These are phyloP conservation scores for Macaca fascicularis DNA, from an alignment of 2,113 vertebrate species.

Conservation along the genomic window T2T-MFA8v1.1 NC_088379.1:66631001-66631500, in stretches of 20 bases:
- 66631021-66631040: background rate
- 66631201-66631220: background rate
- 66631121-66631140: background rate
- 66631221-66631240: background rate
- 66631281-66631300: background rate
- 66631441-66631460: background rate
- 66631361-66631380: background rate
- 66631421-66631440: background rate
- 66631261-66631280: background rate
- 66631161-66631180: background rate
- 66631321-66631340: background rate
- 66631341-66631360: background rate
- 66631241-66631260: background rate
- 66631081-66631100: background rate
- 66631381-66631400: background rate
- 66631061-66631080: background rate
- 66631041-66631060: background rate
- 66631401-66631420: background rate
- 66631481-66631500: background rate
- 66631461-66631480: conserved; percentile 17
- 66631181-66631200: background rate
- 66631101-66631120: background rate
- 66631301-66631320: background rate
- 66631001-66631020: background rate
- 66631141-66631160: background rate